Evolutionary conservation across 1,140 invertebrate species (phyloP).

Genomic region (Ceratosolen fusciceps): DNA sequence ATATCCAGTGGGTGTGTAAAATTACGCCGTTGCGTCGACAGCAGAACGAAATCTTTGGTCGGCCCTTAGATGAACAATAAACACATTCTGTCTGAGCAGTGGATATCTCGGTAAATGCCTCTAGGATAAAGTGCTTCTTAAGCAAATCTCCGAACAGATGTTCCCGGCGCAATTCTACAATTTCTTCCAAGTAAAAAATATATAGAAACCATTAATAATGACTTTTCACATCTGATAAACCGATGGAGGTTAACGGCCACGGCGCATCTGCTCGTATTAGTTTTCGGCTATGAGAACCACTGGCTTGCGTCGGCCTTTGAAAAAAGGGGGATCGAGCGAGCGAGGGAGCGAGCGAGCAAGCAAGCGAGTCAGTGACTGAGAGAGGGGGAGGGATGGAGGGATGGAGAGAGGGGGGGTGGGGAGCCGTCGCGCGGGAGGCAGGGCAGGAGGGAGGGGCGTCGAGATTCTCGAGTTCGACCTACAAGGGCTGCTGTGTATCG

Average conservation of each 20-base stretch:
- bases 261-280: conserved; percentile 14
- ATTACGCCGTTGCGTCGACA: too few species aligned
- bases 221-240: conserved; percentile 35
- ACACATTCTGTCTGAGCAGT: too few species aligned
- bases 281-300: conserved; percentile 36
- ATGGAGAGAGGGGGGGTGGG: neutral
- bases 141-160: conserved; percentile 1
- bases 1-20: too few species aligned
- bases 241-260: conserved; percentile 24
- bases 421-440: neutral
- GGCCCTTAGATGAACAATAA: too few species aligned
- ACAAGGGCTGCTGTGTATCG: conserved; percentile 34
- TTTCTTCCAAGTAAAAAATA: conserved; percentile 10
- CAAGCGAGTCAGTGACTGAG: neutral
- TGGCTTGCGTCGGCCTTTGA: conserved; percentile 24
- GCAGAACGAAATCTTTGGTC: too few species aligned
- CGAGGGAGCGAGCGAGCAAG: neutral
- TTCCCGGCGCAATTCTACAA: neutral
- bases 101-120: too few species aligned
- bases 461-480: neutral
- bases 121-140: too few species aligned
- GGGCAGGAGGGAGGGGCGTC: neutral
- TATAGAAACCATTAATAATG: conserved; percentile 37
- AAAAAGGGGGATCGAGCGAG: conserved; percentile 12
- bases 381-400: neutral